A percentile compares a stretch with the other conserved stretches of the same genome.
Evolutionary conservation across 2,797 vertebrate genomes (phyloP).

Genomic region (Melanotaenia nigrans): DNA sequence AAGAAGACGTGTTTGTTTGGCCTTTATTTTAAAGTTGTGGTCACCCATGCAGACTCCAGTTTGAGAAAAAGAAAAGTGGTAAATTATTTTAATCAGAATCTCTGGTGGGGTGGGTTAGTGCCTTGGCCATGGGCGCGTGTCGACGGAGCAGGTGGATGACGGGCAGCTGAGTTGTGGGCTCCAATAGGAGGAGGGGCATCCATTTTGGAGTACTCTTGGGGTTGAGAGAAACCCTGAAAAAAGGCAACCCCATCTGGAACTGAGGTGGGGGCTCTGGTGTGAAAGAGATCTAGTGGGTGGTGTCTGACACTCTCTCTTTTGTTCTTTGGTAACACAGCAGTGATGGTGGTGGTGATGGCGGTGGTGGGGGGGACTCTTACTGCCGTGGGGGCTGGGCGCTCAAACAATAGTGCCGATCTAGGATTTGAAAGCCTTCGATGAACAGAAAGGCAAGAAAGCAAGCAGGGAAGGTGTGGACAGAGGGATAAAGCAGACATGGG

Average conservation of each 20-base stretch:
- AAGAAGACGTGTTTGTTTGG: slow-evolving; percentile 11
- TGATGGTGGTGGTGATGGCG: slow-evolving; percentile 69
- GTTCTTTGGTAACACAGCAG: slow-evolving; percentile 86
- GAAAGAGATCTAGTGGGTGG: slow-evolving; percentile 88
- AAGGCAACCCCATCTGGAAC: slow-evolving; percentile 86
- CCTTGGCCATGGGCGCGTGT: slow-evolving; percentile 82
- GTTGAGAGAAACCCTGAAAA: slow-evolving; percentile 83
- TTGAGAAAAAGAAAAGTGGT: slow-evolving; percentile 58
- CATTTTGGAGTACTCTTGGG: slow-evolving; percentile 87
- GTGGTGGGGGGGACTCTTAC: slow-evolving; percentile 45
- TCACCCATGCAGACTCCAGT: slow-evolving; percentile 63
- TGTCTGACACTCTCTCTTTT: slow-evolving; percentile 88
- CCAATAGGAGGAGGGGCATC: slow-evolving; percentile 67
- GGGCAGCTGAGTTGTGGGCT: slow-evolving; percentile 85
- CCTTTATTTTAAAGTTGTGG: slow-evolving; percentile 58
- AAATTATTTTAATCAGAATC: slow-evolving; percentile 82
- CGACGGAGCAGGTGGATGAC: slow-evolving; percentile 86
- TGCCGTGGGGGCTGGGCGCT: slow-evolving; percentile 82
- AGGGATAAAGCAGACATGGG: slow-evolving; percentile 66
- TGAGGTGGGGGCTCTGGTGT: slow-evolving; percentile 84
- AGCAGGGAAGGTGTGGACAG: slow-evolving; percentile 70
- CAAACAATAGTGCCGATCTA: slow-evolving; percentile 85
- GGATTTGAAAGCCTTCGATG: slow-evolving; percentile 82
- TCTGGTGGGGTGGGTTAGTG: slow-evolving; percentile 69
- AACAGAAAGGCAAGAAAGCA: slow-evolving; percentile 75